phyloP scores from a whole-genome alignment of 2,797 vertebrate genomes.

The Xenopus petersii region DNA sequence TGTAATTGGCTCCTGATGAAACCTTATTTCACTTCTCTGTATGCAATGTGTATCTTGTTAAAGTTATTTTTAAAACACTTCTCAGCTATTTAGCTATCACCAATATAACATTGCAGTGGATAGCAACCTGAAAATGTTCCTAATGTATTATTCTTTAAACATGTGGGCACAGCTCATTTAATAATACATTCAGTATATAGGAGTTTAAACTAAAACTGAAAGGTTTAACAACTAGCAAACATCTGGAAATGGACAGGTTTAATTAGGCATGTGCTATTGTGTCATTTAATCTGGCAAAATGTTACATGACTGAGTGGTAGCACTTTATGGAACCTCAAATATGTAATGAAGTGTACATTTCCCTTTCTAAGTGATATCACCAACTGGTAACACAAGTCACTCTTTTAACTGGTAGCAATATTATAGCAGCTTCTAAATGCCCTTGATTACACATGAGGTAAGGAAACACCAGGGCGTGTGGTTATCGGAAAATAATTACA shows the following conservation, averaged over 20 bases:
- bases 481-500: conserved; percentile 23
- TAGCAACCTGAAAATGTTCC: too few species aligned
- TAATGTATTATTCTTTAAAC: too few species aligned
- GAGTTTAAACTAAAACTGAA: too few species aligned
- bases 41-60: too few species aligned
- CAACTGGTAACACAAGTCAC: background rate
- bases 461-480: conserved; percentile 20
- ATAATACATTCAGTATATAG: too few species aligned
- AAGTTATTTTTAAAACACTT: too few species aligned
- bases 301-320: background rate
- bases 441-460: conserved; percentile 5
- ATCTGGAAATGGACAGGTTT: background rate
- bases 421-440: conserved; percentile 13
- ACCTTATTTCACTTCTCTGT: too few species aligned
- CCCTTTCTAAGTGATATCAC: conserved; percentile 1
- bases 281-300: background rate
- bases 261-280: background rate
- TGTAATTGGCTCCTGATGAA: too few species aligned
- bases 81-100: too few species aligned
- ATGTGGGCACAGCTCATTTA: too few species aligned
- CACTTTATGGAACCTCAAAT: background rate
- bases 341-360: background rate
- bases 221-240: background rate
- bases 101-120: too few species aligned
- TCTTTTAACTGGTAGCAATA: background rate